Percentiles rank a stretch among this genome's conserved stretches.
phyloP scores from a whole-genome alignment of 2,113 vertebrate species.

The Nerophis lumbriciformis region DNA sequence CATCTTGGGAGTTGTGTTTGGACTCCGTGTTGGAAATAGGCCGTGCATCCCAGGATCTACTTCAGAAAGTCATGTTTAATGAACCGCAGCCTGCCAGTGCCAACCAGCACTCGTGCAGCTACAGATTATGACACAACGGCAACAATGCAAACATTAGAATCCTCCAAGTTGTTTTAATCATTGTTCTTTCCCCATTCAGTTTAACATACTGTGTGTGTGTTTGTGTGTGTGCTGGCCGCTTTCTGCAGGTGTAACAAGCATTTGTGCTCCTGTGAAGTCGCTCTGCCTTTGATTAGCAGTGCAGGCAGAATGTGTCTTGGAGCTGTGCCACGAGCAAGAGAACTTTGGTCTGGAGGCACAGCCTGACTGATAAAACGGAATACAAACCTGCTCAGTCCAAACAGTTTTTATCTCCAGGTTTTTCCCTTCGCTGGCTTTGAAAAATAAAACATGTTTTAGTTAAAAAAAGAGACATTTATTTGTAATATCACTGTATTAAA shows the following conservation, averaged over 20 bases:
- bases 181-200: neutral
- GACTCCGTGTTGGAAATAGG: too few relatives aligned
- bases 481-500: constrained; percentile 50
- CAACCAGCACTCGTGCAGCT: too few relatives aligned
- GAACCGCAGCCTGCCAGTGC: too few relatives aligned
- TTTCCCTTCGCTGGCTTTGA: too few relatives aligned
- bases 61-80: too few relatives aligned
- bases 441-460: constrained; percentile 21
- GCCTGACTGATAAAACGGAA: neutral
- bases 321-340: neutral
- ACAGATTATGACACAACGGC: too few relatives aligned
- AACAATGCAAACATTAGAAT: too few relatives aligned
- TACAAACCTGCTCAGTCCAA: neutral
- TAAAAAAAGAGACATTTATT: constrained; percentile 65
- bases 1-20: too few relatives aligned
- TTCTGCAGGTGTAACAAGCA: neutral
- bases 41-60: too few relatives aligned
- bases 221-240: neutral
- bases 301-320: neutral
- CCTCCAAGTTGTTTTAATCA: too few relatives aligned
- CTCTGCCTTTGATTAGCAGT: neutral
- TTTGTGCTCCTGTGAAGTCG: neutral
- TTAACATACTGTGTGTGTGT: neutral
- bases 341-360: neutral
- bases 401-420: neutral